Evolutionary conservation across 2,797 vertebrate species (phyloP).

Genomic region (Botia kubotai): DNA sequence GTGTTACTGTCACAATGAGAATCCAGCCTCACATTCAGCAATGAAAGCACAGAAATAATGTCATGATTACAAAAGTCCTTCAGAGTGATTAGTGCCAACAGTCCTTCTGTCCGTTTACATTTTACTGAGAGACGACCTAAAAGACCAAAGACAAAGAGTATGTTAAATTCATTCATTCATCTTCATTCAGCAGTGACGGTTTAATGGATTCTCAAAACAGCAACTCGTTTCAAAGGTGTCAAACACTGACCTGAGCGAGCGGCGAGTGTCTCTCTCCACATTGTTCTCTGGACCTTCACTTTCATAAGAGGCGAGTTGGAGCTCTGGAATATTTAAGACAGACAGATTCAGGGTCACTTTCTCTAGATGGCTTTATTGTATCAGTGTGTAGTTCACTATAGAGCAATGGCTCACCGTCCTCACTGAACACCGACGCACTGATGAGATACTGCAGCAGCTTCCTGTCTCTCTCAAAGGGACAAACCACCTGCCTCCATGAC

Average conservation of each 20-base stretch:
- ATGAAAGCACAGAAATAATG: not conserved
- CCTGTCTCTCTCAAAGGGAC: slow-evolving; percentile 90
- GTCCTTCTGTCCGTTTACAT: slow-evolving; percentile 66
- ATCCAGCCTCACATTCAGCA: slow-evolving; percentile 57
- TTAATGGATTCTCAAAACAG: not conserved
- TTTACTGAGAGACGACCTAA: slow-evolving; percentile 88
- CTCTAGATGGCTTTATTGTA: not conserved
- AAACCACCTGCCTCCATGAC: slow-evolving; percentile 94
- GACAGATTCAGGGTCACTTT: not conserved
- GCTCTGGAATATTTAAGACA: slow-evolving; percentile 71
- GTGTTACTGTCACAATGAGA: slow-evolving; percentile 68
- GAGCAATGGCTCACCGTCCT: slow-evolving; percentile 83
- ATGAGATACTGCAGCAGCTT: slow-evolving; percentile 91
- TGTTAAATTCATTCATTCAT: too few relatives aligned
- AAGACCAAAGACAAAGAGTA: slow-evolving; percentile 36
- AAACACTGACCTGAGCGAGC: slow-evolving; percentile 86
- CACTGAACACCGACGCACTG: slow-evolving; percentile 88
- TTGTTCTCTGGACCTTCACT: slow-evolving; percentile 96
- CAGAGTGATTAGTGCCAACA: slow-evolving; percentile 32
- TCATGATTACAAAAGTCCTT: slow-evolving; percentile 24
- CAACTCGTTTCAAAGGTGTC: not conserved
- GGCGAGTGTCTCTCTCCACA: slow-evolving; percentile 94
- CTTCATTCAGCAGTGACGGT: slow-evolving; percentile 1
- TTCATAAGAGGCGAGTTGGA: slow-evolving; percentile 95
- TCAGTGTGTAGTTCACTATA: not conserved